Evolutionary conservation across 2,888 invertebrate species (phyloP), one percentile per base, ranked within the genome.

Genomic region (Brachycybe producta): DNA sequence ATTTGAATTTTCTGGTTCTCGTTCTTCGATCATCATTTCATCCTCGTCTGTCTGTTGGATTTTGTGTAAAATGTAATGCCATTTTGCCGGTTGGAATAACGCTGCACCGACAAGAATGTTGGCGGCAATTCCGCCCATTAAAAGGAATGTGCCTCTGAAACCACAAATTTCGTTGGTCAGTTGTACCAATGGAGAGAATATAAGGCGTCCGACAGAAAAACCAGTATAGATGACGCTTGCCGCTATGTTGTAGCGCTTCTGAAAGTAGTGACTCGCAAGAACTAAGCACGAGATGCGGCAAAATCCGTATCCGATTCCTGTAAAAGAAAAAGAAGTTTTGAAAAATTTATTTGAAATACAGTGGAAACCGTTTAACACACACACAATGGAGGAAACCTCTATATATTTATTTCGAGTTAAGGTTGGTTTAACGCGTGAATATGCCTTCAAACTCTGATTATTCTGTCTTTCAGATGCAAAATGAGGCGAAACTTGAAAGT

Each of bases 161-260:
- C 38, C 45, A 41, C 59, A 59, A n/a, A 46, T 47, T 2, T 52
- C 52, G 17, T 58, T 49, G 13, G 60, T 54, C 32, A 49, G 48
- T 43, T 61, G 57, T 17, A 57, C 52, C 17, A 61, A 51, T 5
- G 57, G 58, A 5, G 49, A 30, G 27, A 49, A 49, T 11, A 42
- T 17, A 19, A 49, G 28, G 24, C 49, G 17, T 38, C 49, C 49
- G 23, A 38, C 28, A 5, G 39, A 38, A 30, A 49, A 49, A 5
- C 49, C 49, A 23, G 49, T 32, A 34, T 41, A 49, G 27, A 32
- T 41, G 1, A 49, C 41, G 15, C 49, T 41, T 2, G 49, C 40
- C 8, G 38, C n/a, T 7, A 49, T 41, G 2, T 24, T 3, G 8
- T 27, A 49, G 5, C 19, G 28, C 21, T 38, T 38, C 4, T 19